A percentile compares a stretch with the other conserved stretches of the same genome.
Evolutionary conservation across 2,888 invertebrate genomes (phyloP).

Genomic region (Dermolepida albohirtum): DNA sequence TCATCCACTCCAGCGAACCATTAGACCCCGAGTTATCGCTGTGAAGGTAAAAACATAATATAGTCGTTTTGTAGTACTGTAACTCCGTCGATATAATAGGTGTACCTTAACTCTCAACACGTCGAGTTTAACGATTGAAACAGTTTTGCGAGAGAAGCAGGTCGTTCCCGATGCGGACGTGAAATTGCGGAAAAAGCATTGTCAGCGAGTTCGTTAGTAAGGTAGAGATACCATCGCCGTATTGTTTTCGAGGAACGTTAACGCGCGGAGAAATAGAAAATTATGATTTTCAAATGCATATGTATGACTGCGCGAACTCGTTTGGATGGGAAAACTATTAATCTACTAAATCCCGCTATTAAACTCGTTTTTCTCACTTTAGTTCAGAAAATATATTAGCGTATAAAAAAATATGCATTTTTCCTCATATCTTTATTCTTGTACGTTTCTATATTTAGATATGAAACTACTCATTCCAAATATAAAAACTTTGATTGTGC

Average conservation of each 20-base stretch:
- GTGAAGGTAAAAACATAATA: conserved; percentile 23
- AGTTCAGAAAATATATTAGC: no score
- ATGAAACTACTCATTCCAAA: no score
- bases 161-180: conserved; percentile 19
- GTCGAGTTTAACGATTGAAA: conserved; percentile 10
- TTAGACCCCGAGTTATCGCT: conserved; percentile 20
- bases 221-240: conserved; percentile 21
- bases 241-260: conserved; percentile 28
- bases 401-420: no score
- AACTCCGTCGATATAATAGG: not conserved
- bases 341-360: no score
- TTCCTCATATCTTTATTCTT: no score
- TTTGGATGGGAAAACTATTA: no score
- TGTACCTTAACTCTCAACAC: conserved; percentile 7
- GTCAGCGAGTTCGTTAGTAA: conserved; percentile 25
- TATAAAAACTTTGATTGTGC: no score
- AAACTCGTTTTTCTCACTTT: no score
- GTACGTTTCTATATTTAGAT: no score
- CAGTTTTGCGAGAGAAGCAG: conserved; percentile 10
- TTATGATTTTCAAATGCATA: conserved; percentile 9
- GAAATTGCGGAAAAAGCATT: conserved; percentile 26
- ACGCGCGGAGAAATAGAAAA: conserved; percentile 8
- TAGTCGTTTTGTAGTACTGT: conserved; percentile 20
- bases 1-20: conserved; percentile 20
- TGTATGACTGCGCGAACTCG: no score